Evolutionary conservation across 2,113 vertebrate genomes (phyloP).

Genomic region (Syngnathoides biaculeatus): DNA sequence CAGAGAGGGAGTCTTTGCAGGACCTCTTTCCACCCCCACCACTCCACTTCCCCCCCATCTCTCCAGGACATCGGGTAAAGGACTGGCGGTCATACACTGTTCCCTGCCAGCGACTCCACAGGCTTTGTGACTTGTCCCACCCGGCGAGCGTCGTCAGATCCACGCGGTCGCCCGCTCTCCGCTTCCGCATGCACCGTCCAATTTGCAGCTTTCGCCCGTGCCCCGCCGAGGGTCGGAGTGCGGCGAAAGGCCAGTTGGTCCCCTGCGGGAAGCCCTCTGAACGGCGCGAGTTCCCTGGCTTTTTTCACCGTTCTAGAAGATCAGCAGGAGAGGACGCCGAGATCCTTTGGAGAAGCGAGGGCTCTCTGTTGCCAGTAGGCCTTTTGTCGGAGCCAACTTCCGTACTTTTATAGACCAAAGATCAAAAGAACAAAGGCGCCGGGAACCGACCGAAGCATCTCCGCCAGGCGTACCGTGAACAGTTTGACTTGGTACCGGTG

Average conservation of each 20-base stretch:
- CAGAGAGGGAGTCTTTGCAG: constrained; percentile 65
- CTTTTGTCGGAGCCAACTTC: constrained; percentile 87
- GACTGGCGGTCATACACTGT: constrained; percentile 65
- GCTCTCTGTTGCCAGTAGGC: constrained; percentile 82
- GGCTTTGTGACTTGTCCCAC: constrained; percentile 57
- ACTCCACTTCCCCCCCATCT: constrained; percentile 16
- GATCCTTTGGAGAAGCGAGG: constrained; percentile 48
- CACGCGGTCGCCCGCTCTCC: constrained; percentile 65
- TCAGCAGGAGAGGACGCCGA: constrained; percentile 28
- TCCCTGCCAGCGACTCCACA: constrained; percentile 51
- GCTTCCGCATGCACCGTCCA: constrained; percentile 74
- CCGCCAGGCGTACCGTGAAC: constrained; percentile 29
- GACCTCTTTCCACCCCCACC: constrained; percentile 55
- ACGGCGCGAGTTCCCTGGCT: constrained; percentile 14
- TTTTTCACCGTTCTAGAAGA: constrained; percentile 36
- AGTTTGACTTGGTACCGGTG: constrained; percentile 18
- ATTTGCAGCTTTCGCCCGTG: constrained; percentile 70
- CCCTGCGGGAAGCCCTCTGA: constrained; percentile 27
- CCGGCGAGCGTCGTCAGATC: constrained; percentile 73
- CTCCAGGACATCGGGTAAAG: constrained; percentile 51
- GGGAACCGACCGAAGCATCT: constrained; percentile 46
- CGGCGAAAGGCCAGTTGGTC: constrained; percentile 47
- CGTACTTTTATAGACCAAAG: constrained; percentile 98
- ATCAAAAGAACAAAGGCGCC: constrained; percentile 67
- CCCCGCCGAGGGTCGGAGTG: constrained; percentile 65